Evolutionary conservation across 2,888 invertebrate genomes (phyloP), one percentile per base, ranked within the genome.

Genomic region (Oxycera nigricornis): DNA sequence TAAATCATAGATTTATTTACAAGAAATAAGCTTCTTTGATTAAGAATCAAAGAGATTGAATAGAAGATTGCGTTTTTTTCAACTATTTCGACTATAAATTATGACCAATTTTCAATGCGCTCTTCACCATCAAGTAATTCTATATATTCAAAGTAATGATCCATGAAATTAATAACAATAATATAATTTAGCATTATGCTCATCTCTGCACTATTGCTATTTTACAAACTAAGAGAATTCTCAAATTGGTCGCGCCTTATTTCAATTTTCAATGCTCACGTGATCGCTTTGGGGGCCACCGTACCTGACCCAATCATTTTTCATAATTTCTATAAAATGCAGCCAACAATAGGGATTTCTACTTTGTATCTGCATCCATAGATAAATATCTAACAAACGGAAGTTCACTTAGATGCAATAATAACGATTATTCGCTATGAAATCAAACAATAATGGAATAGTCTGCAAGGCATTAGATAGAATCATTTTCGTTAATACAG

Each of bases 351-450:
- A n/a, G n/a, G n/a, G n/a, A n/a, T n/a, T n/a, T n/a, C n/a, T n/a
- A n/a, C n/a, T n/a, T n/a, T n/a, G n/a, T n/a, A n/a, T n/a, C n/a
- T n/a, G n/a, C n/a, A n/a, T n/a, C n/a, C n/a, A n/a, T n/a, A n/a
- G n/a, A n/a, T n/a, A n/a, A n/a, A n/a, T n/a, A n/a, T 3, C 46
- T 46, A 46, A 46, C 46, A 70, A 70, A 70, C 70, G 70, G 70
- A 70, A 70, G 70, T 70, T 70, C 20, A n/a, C 52, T 52, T 52
- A 31, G 70, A 70, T 70, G 17, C 52, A 30, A 9, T 4, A 17
- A 55, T 52, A 70, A 52, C 17, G 55, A 70, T 70, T 52, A 52
- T 70, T 28, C 14, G 17, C 65, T 39, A 24, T 52, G 55, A 55
- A 55, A 31, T 52, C 30, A 4, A 70, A 31, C 52, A 31, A 70